Conservation (phyloP, 2,113 vertebrate species). For the Otocyon megalotis region DNA sequence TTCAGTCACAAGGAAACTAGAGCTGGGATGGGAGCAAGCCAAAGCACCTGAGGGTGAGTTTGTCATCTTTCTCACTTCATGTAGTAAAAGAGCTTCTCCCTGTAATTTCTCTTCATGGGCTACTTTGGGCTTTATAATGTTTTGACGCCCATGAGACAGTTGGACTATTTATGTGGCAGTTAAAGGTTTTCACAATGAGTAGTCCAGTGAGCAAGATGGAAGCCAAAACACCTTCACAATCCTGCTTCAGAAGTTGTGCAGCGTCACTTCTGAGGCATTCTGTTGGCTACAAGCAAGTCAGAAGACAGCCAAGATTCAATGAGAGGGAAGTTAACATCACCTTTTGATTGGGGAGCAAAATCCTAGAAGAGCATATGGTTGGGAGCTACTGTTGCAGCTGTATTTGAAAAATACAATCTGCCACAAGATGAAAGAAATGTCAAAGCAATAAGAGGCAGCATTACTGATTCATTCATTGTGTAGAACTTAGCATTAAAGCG, state of each 20-base stretch:
- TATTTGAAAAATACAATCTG: slow-evolving; percentile 52
- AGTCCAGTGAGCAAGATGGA: background rate
- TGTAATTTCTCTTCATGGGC: background rate
- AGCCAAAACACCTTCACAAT: background rate
- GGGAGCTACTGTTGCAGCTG: background rate
- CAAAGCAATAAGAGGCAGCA: slow-evolving; percentile 6
- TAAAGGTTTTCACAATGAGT: background rate
- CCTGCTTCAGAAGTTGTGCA: background rate
- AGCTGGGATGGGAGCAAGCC: background rate
- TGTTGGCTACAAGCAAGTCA: background rate
- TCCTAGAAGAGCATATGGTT: slow-evolving; percentile 15
- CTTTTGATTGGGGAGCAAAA: background rate
- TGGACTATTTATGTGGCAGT: background rate
- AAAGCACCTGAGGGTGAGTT: background rate
- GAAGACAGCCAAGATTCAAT: background rate
- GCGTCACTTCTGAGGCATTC: background rate
- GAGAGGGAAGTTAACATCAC: background rate
- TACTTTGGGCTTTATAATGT: background rate
- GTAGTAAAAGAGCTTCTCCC: background rate
- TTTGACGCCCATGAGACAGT: background rate
- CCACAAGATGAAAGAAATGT: slow-evolving; percentile 60
- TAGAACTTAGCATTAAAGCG: slow-evolving; percentile 27
- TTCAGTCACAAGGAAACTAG: background rate
- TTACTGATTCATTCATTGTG: background rate
- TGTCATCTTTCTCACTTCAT: background rate